Evolutionary conservation across 1,140 invertebrate genomes (phyloP), one percentile per base, ranked within the genome.

Genomic region (Heliconius congener): DNA sequence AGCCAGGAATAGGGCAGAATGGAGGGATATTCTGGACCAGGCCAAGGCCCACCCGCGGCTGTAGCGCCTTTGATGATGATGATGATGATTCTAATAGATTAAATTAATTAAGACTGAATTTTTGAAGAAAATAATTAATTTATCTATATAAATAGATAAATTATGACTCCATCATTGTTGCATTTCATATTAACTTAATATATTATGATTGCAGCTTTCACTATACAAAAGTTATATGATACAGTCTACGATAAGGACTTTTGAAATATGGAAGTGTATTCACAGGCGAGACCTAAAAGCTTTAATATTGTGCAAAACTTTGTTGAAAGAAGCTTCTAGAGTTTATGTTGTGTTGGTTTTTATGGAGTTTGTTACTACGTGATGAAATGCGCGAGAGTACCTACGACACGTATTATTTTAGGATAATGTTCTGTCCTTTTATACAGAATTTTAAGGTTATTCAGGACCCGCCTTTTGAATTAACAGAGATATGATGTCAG

Each of bases 291-390:
- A 42, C 71, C 77, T 78, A 78, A 78, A 78, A 78, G 77, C 77
- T 78, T 78, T 78, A 73, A 78, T 78, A 78, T 27, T 73, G 72
- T 74, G 71, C 55, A 55, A 78, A 78, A 78, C 71, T 78, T 78
- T 78, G 75, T 73, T 73, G 50, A 73, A 73, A 78, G 50, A 37
- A 77, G 71, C 46, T 78, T 42, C 52, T 27, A 78, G 73, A 78
- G 77, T 78, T 78, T 78, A 78, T 78, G 46, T 46, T 73, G 42
- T 73, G 42, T 73, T 73, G 52, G 71, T 78, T 73, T 78, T 73
- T 73, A 78, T 78, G 76, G 73, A 60, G 42, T 71, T 77, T 46
- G 60, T 77, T 77, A 77, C 60, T 77, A 46, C 34, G 13, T 39
- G 34, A 37, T 66, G 74, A 60, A 75, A 39, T 75, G 74, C 60